Conservation (phyloP, 1,140 invertebrate species). For the Drosophila truncata region DNA sequence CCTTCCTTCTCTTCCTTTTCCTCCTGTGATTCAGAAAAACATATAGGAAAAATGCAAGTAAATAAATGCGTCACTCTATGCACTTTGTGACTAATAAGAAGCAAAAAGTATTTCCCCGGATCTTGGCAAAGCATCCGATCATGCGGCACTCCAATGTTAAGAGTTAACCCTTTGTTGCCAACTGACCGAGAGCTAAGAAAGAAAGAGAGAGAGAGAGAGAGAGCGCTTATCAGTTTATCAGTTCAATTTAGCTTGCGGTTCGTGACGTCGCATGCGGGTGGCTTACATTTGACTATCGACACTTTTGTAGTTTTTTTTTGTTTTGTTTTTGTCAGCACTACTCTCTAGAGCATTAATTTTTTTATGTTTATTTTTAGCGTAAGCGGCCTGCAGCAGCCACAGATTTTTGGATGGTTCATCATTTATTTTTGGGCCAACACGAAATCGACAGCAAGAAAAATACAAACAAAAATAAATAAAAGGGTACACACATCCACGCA, state of each 20-base stretch:
- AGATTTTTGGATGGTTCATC: constrained; percentile 63
- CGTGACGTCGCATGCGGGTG: constrained; percentile 56
- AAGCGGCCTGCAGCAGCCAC: constrained; percentile 46
- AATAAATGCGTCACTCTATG: constrained; percentile 38
- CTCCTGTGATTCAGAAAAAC: constrained; percentile 24
- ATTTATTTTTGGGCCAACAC: constrained; percentile 73
- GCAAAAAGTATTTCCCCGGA: constrained; percentile 30
- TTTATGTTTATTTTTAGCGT: constrained; percentile 61
- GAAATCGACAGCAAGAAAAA: constrained; percentile 25
- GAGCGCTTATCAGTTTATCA: constrained; percentile 16
- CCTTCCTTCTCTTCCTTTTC: constrained; percentile 2
- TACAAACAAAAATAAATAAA: background rate
- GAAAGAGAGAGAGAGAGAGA: constrained; percentile 4
- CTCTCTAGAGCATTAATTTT: constrained; percentile 8
- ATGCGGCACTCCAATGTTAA: constrained; percentile 32
- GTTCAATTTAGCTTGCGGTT: background rate
- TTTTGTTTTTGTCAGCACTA: constrained; percentile 45
- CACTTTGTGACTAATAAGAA: constrained; percentile 41
- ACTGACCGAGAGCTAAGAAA: constrained; percentile 18
- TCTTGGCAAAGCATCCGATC: constrained; percentile 28
- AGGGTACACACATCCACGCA: constrained; percentile 13
- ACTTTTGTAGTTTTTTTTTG: constrained; percentile 2
- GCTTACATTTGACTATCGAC: constrained; percentile 26
- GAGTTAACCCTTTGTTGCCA: constrained; percentile 39
- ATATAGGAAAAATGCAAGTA: background rate